Evolutionary conservation across 2,888 invertebrate genomes (phyloP), one percentile per base, ranked within the genome.

Genomic region (Tiliacea aurago): DNA sequence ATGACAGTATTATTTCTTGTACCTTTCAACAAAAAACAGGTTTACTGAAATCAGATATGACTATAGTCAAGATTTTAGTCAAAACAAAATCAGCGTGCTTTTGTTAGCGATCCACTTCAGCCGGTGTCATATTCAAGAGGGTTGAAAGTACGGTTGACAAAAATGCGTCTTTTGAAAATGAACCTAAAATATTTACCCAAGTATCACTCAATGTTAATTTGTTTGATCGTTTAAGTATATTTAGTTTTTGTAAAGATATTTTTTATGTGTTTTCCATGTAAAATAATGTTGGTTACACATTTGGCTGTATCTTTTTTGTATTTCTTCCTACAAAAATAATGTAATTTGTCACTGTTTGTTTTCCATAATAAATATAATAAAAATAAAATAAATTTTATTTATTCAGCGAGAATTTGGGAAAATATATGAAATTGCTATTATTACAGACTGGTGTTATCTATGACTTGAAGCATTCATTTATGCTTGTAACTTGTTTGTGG

Each of bases 21-120:
- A 43, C 61, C 75, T 90, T 90, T 91, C 91, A 90, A 88, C 86
- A 86, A 78, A n/a, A 93, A 94, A 93, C 93, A 91, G 91, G 93
- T 92, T 94, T 91, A 87, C 90, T 91, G 95, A 91, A 95, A 95
- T 90, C 88, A 88, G 94, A 95, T 94, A 92, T 89, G 80, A 84
- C 87, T 89, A 87, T 87, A 86, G 88, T 88, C 90, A 91, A 91
- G 90, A 93, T 94, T 94, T 94, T 93, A 95, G 95, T 95, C 95
- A 95, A 95, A 96, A 96, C 95, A 95, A 95, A 95, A 95, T 96
- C 95, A 92, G 91, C 89, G 90, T 91, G 89, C 93, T 92, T 95
- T 95, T 96, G 95, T 95, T 94, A 86, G 94, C 93, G 88, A 93
- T 95, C 93, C 95, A 94, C 95, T 95, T 90, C 90, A 86, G 91